A percentile compares a stretch with the other conserved stretches of the same genome.
phyloP scores from a whole-genome alignment of 2,113 vertebrate species.

The Macheiramphus alcinus region DNA sequence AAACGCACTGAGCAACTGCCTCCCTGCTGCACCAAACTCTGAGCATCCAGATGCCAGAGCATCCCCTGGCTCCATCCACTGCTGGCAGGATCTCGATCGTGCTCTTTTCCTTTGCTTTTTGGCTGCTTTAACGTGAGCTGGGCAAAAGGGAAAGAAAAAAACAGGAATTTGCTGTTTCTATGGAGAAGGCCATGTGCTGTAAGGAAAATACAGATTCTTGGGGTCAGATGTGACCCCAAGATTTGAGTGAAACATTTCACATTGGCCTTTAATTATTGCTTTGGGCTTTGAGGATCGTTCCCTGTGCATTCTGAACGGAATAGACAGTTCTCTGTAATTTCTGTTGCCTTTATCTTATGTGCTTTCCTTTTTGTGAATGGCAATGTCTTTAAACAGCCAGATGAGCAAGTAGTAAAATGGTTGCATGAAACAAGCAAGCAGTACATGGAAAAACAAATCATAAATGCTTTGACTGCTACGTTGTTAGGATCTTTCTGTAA shows the following conservation, averaged over 20 bases:
- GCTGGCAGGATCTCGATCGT: too few species aligned
- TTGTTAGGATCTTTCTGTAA: background rate
- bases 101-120: background rate
- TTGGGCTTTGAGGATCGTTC: background rate
- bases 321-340: background rate
- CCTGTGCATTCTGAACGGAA: background rate
- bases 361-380: background rate
- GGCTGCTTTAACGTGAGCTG: background rate
- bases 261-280: background rate
- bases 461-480: background rate
- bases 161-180: background rate
- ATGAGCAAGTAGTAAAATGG: background rate
- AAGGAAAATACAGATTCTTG: background rate
- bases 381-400: background rate
- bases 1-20: background rate
- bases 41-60: background rate
- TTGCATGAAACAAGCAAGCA: background rate
- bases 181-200: background rate
- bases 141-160: background rate
- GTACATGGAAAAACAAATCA: background rate
- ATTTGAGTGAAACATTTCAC: background rate
- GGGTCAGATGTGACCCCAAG: too few species aligned
- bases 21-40: background rate
- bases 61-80: background rate
- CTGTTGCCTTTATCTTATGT: background rate